Evolutionary conservation across 2,113 vertebrate genomes (phyloP), one percentile per base, ranked within the genome.

Genomic region (Sciurus niger): DNA sequence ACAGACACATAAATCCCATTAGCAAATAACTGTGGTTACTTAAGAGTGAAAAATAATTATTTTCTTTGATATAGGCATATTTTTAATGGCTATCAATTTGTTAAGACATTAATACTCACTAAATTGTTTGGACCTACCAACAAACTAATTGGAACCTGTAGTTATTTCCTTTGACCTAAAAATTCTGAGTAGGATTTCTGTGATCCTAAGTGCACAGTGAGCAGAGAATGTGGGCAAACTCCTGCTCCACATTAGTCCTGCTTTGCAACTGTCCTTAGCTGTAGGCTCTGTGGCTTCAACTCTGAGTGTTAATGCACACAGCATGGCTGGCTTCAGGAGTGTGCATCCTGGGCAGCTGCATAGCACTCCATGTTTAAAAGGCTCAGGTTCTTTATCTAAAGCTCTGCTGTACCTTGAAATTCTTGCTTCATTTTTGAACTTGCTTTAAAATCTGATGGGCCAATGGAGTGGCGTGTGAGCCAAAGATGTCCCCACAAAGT

Each of bases 381-480:
- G 17, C 4, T 53, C 30, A 16, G 14, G 0, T 9, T 0, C 20
- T 4, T 6, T 63, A 5, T 14, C 25, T 34, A 46, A 18, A 2
- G 28, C 60, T 48, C 4, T 58, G 13, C 24, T 55, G 1, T 18
- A 8, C 48, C 9, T 34, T 63, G 73, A n/a, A 40, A 86, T 30
- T 16, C 37, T 58, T n/a, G 8, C 11, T 37, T 51, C n/a, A 20
- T 22, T 72, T 76, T 65, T 70, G 37, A 28, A 32, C 60, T 55
- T 32, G 37, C 70, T 67, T 70, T 58, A 2, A 82, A 22, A n/a
- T 46, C 76, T 0, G 0, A 3, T 8, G 37, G 7, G 34, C 24
- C 12, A 11, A 7, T 1, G 63, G 46, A 46, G 32, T 1, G 0
- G 25, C 1, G 16, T 60, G 10, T 60, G 76, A 32, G n/a, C n/a